phyloP scores from a whole-genome alignment of 2,797 vertebrate genomes.

The Gobionotothen gibberifrons region DNA sequence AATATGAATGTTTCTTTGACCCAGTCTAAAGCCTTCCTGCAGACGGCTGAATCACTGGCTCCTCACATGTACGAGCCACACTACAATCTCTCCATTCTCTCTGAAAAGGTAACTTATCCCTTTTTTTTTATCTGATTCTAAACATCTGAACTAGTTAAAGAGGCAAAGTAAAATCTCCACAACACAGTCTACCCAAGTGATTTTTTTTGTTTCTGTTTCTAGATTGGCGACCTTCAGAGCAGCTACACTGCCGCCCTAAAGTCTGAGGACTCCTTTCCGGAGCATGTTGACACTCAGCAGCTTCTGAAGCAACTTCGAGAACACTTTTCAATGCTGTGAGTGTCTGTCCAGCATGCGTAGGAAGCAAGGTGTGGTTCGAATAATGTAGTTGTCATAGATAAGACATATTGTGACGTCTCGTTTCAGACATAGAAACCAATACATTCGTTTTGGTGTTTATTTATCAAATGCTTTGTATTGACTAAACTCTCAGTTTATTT shows the following conservation, averaged over 20 bases:
- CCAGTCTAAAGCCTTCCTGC: constrained; percentile 94
- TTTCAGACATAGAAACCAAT: constrained; percentile 17
- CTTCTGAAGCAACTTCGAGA: constrained; percentile 91
- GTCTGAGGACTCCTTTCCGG: constrained; percentile 92
- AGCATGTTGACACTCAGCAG: constrained; percentile 94
- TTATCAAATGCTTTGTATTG: constrained; percentile 6
- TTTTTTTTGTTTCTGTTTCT: constrained; percentile 51
- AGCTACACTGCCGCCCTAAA: constrained; percentile 92
- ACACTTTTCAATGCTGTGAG: constrained; percentile 92
- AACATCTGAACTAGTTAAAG: not conserved
- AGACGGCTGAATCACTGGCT: constrained; percentile 92
- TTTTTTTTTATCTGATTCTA: not conserved
- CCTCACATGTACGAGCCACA: constrained; percentile 97
- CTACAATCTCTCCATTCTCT: constrained; percentile 93
- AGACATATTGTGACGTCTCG: not conserved
- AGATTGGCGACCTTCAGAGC: constrained; percentile 97
- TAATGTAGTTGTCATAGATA: not conserved
- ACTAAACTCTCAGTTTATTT: constrained; percentile 19
- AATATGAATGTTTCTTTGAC: constrained; percentile 24
- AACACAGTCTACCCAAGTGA: not conserved
- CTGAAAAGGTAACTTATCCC: constrained; percentile 90
- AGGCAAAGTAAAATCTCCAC: not conserved
- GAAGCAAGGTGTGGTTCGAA: constrained; percentile 2
- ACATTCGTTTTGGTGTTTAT: constrained; percentile 34
- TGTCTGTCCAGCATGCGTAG: not conserved